Evolutionary conservation across 2,797 vertebrate species (phyloP).

Genomic region (Varecia variegata): DNA sequence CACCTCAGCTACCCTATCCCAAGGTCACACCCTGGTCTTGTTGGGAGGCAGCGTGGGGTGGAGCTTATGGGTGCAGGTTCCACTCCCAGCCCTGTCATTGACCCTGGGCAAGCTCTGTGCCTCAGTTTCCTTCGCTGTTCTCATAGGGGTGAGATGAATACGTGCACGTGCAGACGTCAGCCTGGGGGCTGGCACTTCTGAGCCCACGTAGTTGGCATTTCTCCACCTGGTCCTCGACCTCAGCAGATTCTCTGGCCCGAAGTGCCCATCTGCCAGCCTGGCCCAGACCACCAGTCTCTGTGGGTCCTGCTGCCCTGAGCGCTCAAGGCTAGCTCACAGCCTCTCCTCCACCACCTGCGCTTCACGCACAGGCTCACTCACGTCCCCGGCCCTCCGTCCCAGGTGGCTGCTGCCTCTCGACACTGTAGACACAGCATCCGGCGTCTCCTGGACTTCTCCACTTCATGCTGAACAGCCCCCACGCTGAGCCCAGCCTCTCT

Average conservation of each 20-base stretch:
- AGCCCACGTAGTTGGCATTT: no score
- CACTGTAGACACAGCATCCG: neutral
- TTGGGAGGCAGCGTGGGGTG: neutral
- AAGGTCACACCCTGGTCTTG: neutral
- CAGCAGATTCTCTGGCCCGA: neutral
- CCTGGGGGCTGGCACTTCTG: neutral
- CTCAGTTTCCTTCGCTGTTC: neutral
- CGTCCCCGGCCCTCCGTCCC: neutral
- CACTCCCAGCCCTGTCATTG: neutral
- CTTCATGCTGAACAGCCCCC: neutral
- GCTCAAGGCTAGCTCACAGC: no score
- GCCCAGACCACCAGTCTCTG: neutral
- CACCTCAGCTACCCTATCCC: neutral
- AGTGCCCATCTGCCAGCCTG: neutral
- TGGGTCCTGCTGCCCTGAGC: neutral
- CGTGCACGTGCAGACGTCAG: no score
- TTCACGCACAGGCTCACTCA: neutral
- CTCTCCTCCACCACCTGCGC: neutral
- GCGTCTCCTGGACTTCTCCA: neutral
- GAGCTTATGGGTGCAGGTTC: neutral
- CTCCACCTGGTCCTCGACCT: fast-evolving
- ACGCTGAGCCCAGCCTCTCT: neutral
- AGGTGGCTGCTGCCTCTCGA: neutral
- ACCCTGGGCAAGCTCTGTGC: neutral
- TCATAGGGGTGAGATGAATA: neutral